These are phyloP conservation scores for Brachyopa scutellaris DNA, from an alignment of 2,888 invertebrate species.

Conservation along the genomic window DNA sequence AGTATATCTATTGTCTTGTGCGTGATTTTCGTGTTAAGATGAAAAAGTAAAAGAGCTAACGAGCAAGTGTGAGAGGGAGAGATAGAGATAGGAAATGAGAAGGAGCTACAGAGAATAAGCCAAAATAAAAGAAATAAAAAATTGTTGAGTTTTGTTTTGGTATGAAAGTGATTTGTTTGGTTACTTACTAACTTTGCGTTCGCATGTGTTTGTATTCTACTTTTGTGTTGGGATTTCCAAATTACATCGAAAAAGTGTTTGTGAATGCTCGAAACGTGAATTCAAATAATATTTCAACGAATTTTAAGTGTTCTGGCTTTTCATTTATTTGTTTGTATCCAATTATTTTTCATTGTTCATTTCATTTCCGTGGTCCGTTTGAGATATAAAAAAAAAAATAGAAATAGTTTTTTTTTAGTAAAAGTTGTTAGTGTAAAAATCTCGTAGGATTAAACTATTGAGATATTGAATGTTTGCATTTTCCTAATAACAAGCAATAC, in stretches of 20 bases:
- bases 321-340: background rate
- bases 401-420: no score
- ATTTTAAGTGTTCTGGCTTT: background rate
- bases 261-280: constrained; percentile 48
- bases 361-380: background rate
- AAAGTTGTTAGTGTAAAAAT: constrained; percentile 9
- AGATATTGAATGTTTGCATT: constrained; percentile 37
- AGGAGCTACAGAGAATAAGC: constrained; percentile 17
- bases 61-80: background rate
- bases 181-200: constrained; percentile 45
- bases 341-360: no score
- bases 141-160: constrained; percentile 54
- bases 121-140: constrained; percentile 3
- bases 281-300: constrained; percentile 60
- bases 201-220: constrained; percentile 34
- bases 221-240: constrained; percentile 47
- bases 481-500: constrained; percentile 48
- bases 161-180: constrained; percentile 60
- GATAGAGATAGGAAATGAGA: constrained; percentile 8
- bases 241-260: constrained; percentile 29
- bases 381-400: background rate
- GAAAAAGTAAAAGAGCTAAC: constrained; percentile 17
- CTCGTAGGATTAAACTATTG: constrained; percentile 16
- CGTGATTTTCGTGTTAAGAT: constrained; percentile 16
- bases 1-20: constrained; percentile 13